A percentile compares a stretch with the other conserved stretches of the same genome.
phyloP scores from a whole-genome alignment of 2,888 invertebrate genomes.

The Caenorhabditis zanzibari region DNA sequence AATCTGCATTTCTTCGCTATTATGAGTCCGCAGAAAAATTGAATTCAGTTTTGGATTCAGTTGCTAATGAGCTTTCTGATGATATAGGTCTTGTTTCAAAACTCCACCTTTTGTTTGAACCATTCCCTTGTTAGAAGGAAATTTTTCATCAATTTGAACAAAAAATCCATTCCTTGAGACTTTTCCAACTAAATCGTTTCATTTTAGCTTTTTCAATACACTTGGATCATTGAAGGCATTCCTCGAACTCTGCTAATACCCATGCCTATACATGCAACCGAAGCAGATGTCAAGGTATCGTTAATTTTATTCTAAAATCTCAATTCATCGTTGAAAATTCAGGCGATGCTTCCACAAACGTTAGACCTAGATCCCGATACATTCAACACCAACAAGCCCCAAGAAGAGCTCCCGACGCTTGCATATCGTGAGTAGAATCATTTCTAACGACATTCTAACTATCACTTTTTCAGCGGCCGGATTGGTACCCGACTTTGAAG shows the following conservation, averaged over 20 bases:
- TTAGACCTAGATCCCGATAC: neutral
- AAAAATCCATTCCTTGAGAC: too few relatives aligned
- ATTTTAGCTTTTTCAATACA: conserved; percentile 40
- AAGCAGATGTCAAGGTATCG: conserved; percentile 39
- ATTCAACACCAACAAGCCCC: neutral
- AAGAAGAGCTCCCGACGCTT: conserved; percentile 4
- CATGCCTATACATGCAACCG: conserved; percentile 44
- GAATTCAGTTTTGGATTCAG: too few relatives aligned
- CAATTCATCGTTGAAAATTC: neutral
- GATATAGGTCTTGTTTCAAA: too few relatives aligned
- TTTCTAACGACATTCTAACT: neutral
- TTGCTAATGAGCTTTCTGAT: too few relatives aligned
- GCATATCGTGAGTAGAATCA: conserved; percentile 14
- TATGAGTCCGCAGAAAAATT: too few relatives aligned
- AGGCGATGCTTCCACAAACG: conserved; percentile 35
- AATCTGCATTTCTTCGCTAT: too few relatives aligned
- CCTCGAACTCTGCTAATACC: conserved; percentile 34
- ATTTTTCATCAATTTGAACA: too few relatives aligned
- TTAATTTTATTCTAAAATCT: neutral
- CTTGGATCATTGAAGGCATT: conserved; percentile 17
- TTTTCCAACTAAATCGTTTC: neutral
- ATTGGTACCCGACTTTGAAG: neutral
- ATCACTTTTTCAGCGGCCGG: neutral
- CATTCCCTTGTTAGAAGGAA: too few relatives aligned
- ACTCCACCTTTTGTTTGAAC: too few relatives aligned